Conservation (phyloP, 2,797 vertebrate genomes). For the Ceyx erithaca region DNA sequence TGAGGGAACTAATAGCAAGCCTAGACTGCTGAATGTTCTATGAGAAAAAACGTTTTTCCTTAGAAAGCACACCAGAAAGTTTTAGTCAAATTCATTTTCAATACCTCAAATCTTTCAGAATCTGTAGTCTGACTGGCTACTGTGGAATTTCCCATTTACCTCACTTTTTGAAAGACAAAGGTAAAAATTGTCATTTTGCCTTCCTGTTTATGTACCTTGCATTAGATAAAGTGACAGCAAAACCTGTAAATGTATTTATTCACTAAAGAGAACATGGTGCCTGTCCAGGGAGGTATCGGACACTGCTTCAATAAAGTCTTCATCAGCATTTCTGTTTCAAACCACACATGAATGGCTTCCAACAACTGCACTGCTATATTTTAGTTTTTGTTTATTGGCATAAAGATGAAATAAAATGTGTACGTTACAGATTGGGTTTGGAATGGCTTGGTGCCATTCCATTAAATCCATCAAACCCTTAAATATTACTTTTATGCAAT, state of each 20-base stretch:
- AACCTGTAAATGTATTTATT: background rate
- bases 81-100: background rate
- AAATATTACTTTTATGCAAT: background rate
- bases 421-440: background rate
- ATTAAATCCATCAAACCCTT: background rate
- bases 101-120: background rate
- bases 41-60: background rate
- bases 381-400: conserved; percentile 15
- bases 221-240: background rate
- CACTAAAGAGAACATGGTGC: background rate
- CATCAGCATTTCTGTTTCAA: conserved; percentile 48
- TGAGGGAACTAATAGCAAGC: background rate
- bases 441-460: background rate
- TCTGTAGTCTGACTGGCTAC: background rate
- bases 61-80: background rate
- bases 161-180: background rate
- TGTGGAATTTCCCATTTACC: background rate
- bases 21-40: background rate
- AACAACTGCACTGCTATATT: background rate
- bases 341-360: conserved; percentile 10
- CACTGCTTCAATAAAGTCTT: background rate
- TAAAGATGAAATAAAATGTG: background rate
- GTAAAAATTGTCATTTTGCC: background rate
- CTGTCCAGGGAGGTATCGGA: background rate
- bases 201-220: background rate